Conservation (phyloP, 2,888 invertebrate genomes). For the Pocota personata region DNA sequence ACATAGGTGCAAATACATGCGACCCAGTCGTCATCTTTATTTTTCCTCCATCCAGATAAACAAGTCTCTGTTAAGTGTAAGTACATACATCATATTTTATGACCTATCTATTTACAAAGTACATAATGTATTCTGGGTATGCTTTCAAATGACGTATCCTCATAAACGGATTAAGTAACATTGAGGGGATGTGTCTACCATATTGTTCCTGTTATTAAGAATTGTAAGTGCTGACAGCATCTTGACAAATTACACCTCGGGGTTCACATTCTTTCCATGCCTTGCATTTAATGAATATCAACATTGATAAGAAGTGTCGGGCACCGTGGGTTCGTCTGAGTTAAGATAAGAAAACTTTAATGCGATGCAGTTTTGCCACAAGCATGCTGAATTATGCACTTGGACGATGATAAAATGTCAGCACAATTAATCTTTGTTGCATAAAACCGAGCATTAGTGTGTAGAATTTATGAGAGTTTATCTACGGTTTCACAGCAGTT, state of each 20-base stretch:
- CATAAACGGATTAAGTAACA: not conserved
- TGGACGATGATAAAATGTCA: conserved; percentile 19
- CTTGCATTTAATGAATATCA: conserved; percentile 7
- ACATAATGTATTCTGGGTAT: not conserved
- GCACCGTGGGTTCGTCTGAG: not conserved
- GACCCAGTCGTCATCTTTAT: too few relatives aligned
- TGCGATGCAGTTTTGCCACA: not conserved
- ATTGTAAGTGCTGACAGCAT: not conserved
- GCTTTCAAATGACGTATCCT: not conserved
- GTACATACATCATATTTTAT: too few relatives aligned
- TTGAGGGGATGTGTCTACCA: not conserved
- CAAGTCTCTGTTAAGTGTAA: too few relatives aligned
- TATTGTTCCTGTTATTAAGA: not conserved
- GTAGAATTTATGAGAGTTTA: conserved; percentile 16
- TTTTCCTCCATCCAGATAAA: too few relatives aligned
- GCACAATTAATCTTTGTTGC: conserved; percentile 30
- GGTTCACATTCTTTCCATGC: not conserved
- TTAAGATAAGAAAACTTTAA: not conserved
- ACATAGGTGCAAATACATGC: too few relatives aligned
- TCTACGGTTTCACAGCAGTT: conserved; percentile 1
- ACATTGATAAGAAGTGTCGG: not conserved
- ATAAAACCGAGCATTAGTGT: conserved; percentile 17
- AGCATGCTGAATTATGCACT: not conserved
- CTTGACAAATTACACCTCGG: conserved; percentile 1
- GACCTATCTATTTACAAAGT: too few relatives aligned